These are phyloP conservation scores for Epinotia bilunana DNA, from an alignment of 2,888 invertebrate species.

Conservation along the genomic window DNA sequence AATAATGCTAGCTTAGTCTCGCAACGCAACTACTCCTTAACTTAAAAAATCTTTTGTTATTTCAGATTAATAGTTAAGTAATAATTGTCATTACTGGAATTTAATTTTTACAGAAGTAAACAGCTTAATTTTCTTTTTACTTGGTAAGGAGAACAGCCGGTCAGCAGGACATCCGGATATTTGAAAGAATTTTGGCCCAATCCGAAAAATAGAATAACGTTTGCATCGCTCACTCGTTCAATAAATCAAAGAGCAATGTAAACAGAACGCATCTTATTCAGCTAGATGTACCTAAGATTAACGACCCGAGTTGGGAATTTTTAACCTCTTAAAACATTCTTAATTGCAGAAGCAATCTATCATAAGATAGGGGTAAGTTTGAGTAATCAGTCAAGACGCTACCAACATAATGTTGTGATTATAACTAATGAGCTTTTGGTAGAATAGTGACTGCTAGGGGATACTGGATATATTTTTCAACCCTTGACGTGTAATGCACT, in stretches of 20 bases:
- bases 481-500: neutral
- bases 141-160: too few species aligned
- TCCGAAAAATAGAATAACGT: too few species aligned
- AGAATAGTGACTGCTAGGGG: conserved; percentile 3
- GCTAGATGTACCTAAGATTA: conserved; percentile 25
- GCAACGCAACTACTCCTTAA: too few species aligned
- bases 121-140: too few species aligned
- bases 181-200: too few species aligned
- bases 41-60: too few species aligned
- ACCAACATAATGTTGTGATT: neutral
- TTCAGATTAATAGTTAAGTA: too few species aligned
- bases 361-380: conserved; percentile 20
- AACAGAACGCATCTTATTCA: neutral
- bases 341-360: conserved; percentile 29
- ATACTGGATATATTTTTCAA: neutral
- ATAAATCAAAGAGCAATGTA: conserved; percentile 9
- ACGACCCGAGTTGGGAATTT: conserved; percentile 12
- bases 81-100: too few species aligned
- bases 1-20: too few species aligned
- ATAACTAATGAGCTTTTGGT: neutral
- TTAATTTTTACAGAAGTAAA: too few species aligned
- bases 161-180: too few species aligned
- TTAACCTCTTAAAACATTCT: conserved; percentile 24
- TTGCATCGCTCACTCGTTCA: too few species aligned
- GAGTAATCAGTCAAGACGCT: conserved; percentile 17